phyloP scores from a whole-genome alignment of 1,140 invertebrate genomes.

The Aphaenogaster rudis region DNA sequence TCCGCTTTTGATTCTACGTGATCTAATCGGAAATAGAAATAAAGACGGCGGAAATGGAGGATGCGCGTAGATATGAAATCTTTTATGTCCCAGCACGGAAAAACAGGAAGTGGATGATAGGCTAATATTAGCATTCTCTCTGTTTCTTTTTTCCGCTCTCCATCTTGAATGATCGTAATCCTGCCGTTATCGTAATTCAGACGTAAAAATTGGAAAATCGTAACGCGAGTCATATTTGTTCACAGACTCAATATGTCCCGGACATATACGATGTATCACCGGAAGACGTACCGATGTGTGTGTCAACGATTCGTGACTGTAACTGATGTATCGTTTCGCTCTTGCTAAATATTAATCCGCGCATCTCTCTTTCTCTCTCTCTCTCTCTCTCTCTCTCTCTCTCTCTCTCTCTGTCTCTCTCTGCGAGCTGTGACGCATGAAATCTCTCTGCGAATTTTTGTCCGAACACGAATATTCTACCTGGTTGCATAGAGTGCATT shows the following conservation, averaged over 20 bases:
- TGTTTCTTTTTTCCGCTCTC: not conserved
- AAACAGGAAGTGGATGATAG: conserved; percentile 9
- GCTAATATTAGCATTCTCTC: not conserved
- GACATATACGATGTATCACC: conserved; percentile 1
- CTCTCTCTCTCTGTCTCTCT: not conserved
- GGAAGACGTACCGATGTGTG: conserved; percentile 14
- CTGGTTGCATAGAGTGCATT: not conserved
- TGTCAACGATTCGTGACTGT: conserved; percentile 17
- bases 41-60: conserved; percentile 34
- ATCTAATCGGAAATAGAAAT: conserved; percentile 34
- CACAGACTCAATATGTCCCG: not conserved
- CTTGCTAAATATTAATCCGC: conserved; percentile 43
- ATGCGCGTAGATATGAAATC: conserved; percentile 22
- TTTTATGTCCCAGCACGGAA: not conserved
- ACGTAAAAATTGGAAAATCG: conserved; percentile 36
- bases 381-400: not conserved
- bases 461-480: not conserved
- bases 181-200: conserved; percentile 16
- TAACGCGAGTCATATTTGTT: conserved; percentile 26
- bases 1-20: conserved; percentile 36
- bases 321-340: conserved; percentile 20
- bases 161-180: not conserved
- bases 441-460: conserved; percentile 17
- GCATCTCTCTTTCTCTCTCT: not conserved
- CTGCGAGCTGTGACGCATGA: not conserved